Conservation (phyloP, 2,113 vertebrate genomes). For the Agelaius phoeniceus region DNA sequence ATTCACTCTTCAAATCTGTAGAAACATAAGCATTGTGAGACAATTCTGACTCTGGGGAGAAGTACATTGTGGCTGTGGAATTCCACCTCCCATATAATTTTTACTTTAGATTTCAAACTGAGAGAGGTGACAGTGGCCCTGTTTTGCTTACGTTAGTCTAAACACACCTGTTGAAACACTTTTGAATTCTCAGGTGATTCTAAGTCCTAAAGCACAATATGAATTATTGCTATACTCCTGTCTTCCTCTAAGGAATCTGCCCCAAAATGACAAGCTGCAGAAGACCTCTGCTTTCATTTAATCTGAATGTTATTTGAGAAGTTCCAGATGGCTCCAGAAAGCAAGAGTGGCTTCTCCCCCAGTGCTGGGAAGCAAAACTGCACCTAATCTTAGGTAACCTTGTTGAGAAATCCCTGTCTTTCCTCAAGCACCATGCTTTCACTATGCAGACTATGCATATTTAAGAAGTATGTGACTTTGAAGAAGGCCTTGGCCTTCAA, state of each 20-base stretch:
- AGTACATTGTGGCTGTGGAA: not conserved
- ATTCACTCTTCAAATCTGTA: not conserved
- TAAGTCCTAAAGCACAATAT: not conserved
- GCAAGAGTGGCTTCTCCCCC: not conserved
- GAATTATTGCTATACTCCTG: not conserved
- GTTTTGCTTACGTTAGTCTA: not conserved
- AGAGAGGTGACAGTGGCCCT: not conserved
- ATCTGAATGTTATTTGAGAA: not conserved
- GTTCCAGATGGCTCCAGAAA: not conserved
- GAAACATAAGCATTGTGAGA: not conserved
- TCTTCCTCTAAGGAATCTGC: not conserved
- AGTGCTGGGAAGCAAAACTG: not conserved
- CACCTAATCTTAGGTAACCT: not conserved
- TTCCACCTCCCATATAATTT: not conserved
- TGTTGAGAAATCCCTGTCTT: not conserved
- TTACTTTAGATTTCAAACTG: not conserved
- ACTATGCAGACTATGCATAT: not conserved
- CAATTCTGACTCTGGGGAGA: not conserved
- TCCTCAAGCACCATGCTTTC: not conserved
- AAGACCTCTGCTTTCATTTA: not conserved
- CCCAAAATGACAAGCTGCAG: not conserved
- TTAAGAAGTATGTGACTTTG: not conserved
- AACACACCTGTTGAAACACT: not conserved
- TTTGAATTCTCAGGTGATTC: not conserved
- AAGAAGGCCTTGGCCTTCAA: not conserved